Base-by-base conservation (phyloP, 2,113 vertebrate genomes). In the Hirundichthys speculiger region DNA sequence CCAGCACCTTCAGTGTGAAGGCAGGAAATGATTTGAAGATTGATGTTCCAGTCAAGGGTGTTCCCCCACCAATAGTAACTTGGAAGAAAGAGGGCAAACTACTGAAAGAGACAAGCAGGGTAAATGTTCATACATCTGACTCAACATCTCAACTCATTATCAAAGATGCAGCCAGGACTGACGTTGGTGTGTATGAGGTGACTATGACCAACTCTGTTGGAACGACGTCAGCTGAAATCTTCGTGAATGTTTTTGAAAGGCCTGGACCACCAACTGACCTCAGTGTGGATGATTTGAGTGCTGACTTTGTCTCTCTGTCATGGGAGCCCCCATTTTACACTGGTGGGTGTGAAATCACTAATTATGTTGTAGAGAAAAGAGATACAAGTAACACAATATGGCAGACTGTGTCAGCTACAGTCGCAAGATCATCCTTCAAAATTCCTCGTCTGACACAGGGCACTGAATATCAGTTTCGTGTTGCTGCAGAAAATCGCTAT, bases 401-500 rank as follows among this genome's bases (percentile, higher is more conserved):
- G 98, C 94, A 95, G 5, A 87, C 90, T 48, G 95, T 98, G 66
- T 99, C 98, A 81, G 95, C 95, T 43, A 96, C 97, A 78, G 95
- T 99, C 77, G 96, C 97, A 79, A 95, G 97, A 88, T 97, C 95
- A 78, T 97, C 96, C 55, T 93, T 98, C 80, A 99, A 97, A 93
- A 91, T 98, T 75, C 70, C 86, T 46, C 94, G 94, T 39, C 89
- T 99, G 38, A 92, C 77, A 73, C 95, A 96, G 77, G 95, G 96
- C 55, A 94, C 89, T 76, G 98, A 99, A 75, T 99, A 99, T 93
- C 96, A 96, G 76, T 98, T 99, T 92, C 96, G 95, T 72, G 84
- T 99, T 70, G 95, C 93, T 85, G 94, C 97, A 85, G 98, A 99
- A 92, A 99, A 99, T 86, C 95, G 96, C 56, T 98, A 97, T 45